Base-by-base conservation (phyloP, 2,113 vertebrate species). In the Verasper variegatus region DNA sequence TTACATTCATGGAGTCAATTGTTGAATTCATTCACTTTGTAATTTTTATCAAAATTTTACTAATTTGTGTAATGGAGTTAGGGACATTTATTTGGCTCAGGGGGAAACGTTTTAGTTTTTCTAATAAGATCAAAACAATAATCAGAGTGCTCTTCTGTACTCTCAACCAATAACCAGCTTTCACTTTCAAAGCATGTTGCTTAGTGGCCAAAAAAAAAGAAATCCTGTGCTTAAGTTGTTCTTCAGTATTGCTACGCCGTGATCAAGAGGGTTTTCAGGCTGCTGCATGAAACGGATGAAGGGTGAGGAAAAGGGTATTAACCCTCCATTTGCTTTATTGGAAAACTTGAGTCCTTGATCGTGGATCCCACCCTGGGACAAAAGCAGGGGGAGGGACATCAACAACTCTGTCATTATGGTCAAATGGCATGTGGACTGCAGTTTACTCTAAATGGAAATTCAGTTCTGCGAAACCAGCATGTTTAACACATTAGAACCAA, bases 371-470 rank as follows among this genome's bases (percentile, higher is more conserved):
- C 31, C 21, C 81, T 1, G 54, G 69, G 81, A 88, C 74, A 84
- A 88, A 81, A 78, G 81, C 11, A 56, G 64, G 47, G 72, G 88
- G 76, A 62, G 65, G 81, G 84, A 82, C 77, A 57, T 74, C 65
- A 24, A 75, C 78, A 76, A 70, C 67, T 85, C 84, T 86, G 78
- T 89, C 85, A 92, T 92, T 92, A 89, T 89, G 84, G 87, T 88
- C 62, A 74, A 85, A 78, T 18, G 52, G 79, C 74, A 88, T 82
- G 84, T 71, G 79, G 71, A 82, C 82, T 71, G 71, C 82, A 87
- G 83, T 83, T 79, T 77, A 55, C 70, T 80, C 84, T 56, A 76
- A 85, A 88, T 86, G 83, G 81, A 90, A 90, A 86, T 79, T 68
- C 62, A 55, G 52, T 61, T 79, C 68, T 58, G 81, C 61, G 73